Conservation (phyloP, 1,140 invertebrate species). For the Potamilus streckersoni region DNA sequence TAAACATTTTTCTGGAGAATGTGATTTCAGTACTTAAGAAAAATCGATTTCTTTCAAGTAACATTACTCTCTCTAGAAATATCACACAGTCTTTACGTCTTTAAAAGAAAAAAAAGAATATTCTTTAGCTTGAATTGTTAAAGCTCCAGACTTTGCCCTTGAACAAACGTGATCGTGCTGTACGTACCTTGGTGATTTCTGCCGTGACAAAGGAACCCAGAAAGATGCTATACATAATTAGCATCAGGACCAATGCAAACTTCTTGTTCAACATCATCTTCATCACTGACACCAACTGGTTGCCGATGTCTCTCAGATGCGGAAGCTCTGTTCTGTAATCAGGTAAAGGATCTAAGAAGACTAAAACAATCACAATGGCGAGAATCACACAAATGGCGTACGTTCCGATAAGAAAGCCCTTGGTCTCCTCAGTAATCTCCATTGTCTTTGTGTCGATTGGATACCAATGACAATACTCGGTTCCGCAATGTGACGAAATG, state of each 20-base stretch:
- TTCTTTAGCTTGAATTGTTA: not conserved
- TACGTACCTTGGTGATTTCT: conserved; percentile 50
- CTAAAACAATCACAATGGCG: conserved; percentile 40
- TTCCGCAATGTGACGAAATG: conserved; percentile 24
- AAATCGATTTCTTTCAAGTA: not conserved
- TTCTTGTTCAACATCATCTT: conserved; percentile 38
- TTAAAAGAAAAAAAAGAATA: not conserved
- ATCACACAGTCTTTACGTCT: not conserved
- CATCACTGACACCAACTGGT: conserved; percentile 38
- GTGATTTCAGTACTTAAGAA: not conserved
- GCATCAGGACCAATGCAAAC: conserved; percentile 38
- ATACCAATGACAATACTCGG: conserved; percentile 33
- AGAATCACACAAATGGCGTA: conserved; percentile 40
- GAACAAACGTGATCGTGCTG: not conserved
- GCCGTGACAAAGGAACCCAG: conserved; percentile 45
- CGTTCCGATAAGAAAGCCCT: conserved; percentile 48
- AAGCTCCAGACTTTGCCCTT: not conserved
- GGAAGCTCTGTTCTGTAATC: not conserved
- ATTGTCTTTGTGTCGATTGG: conserved; percentile 8
- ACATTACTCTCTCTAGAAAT: not conserved
- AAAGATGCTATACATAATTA: conserved; percentile 43
- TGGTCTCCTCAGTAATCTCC: conserved; percentile 22
- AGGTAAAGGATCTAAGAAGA: conserved; percentile 46
- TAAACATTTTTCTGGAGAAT: too few species aligned
- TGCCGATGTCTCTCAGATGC: conserved; percentile 16